These are phyloP conservation scores for Drosophila asahinai DNA, from an alignment of 1,140 invertebrate species.

Conservation along the genomic window DNA sequence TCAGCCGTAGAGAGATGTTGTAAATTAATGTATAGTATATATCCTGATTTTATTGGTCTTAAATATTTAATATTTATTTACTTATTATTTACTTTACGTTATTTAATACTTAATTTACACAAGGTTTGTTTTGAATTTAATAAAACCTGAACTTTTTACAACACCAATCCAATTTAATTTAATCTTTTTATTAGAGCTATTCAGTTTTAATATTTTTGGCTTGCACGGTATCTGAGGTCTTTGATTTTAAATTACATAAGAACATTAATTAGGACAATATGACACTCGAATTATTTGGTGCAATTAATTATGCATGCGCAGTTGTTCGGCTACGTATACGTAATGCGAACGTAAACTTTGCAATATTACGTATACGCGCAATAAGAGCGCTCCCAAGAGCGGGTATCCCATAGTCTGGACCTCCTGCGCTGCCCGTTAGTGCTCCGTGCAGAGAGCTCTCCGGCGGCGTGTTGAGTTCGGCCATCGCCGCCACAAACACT, in stretches of 20 bases:
- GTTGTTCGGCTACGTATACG: constrained; percentile 2
- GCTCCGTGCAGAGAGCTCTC: constrained; percentile 38
- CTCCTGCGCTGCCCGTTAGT: constrained; percentile 12
- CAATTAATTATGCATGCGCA: background rate
- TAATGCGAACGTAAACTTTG: background rate
- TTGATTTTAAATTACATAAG: background rate
- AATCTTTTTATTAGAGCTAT: background rate
- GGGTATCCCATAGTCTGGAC: constrained; percentile 31
- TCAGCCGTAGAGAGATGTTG: too few relatives aligned
- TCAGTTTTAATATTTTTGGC: background rate
- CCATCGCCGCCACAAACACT: constrained; percentile 55
- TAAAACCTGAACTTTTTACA: too few relatives aligned
- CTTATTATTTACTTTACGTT: too few relatives aligned
- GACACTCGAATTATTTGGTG: background rate
- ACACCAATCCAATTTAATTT: too few relatives aligned
- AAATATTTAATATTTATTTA: too few relatives aligned
- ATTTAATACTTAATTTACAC: too few relatives aligned
- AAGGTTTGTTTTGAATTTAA: too few relatives aligned
- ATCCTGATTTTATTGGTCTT: too few relatives aligned
- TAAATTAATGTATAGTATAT: too few relatives aligned
- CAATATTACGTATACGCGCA: constrained; percentile 17
- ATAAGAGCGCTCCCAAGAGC: background rate
- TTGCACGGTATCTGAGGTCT: too few relatives aligned
- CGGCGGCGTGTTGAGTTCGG: constrained; percentile 37
- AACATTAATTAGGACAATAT: background rate